Evolutionary conservation across 2,888 invertebrate genomes (phyloP), one percentile per base, ranked within the genome.

Genomic region (Caenorhabditis sp.): DNA sequence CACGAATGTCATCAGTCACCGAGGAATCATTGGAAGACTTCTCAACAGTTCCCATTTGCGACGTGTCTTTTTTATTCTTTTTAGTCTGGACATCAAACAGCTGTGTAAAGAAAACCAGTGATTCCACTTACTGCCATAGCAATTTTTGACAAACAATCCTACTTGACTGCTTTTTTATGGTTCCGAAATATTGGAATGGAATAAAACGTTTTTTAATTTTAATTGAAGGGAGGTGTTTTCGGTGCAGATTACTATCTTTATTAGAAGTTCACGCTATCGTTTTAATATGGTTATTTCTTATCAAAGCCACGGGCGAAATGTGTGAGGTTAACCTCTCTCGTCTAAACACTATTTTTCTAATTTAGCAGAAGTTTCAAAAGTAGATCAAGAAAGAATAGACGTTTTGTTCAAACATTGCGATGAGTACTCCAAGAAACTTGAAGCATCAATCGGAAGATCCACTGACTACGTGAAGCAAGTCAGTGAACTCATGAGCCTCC

Each of bases 1-100:
- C 85, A 11, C 88, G 76, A 35, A 89, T 83, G 64, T 87, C 87
- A 44, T 88, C 89, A 0, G 87, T 85, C 3, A 87, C 85, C 18
- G 81, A 81, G 40, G 79, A 80, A 22, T 83, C 84, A 44, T 84
- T 83, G 15, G 68, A 60, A 47, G 80, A 56, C 26, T 69, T 77
- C 35, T 70, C 67, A n/a, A 81, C 55, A 15, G 76, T 70, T 32
- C 76, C 71, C 81, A 81, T 76, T 58, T 81, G 76, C 15, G 81
- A 80, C 28, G 65, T 32, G 28, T 76, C 70, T 18, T 76, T 76
- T 56, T 81, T 76, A n/a, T 69, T 80, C 70, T 80, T 76, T 65
- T 35, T 67, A 53, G 47, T 67, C 74, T 74, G 50, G 11, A 74
- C 58, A 44, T 3, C 9, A 18, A 22, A 8, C 24, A 32, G 15